Conservation (phyloP, 2,113 vertebrate species). For the Mobula hypostoma region DNA sequence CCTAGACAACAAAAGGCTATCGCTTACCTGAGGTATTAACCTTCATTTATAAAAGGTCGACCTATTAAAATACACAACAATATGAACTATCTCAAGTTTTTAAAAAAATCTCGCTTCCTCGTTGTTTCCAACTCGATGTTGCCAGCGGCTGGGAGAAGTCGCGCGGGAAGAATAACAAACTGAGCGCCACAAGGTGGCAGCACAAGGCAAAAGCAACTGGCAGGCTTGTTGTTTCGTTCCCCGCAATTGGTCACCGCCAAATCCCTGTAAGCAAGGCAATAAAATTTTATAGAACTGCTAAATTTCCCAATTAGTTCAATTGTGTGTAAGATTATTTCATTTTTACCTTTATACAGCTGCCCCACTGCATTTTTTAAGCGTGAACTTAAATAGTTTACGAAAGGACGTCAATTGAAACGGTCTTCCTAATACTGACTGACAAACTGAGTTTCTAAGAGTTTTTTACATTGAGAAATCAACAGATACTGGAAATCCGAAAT, state of each 20-base stretch:
- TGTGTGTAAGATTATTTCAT: neutral
- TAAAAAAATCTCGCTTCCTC: neutral
- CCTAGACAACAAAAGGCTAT: neutral
- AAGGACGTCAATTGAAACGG: neutral
- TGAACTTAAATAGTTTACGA: no score
- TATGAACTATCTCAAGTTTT: no score
- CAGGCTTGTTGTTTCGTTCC: neutral
- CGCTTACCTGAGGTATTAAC: neutral
- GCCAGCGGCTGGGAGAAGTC: neutral
- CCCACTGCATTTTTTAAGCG: neutral
- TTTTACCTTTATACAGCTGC: neutral
- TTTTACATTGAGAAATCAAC: no score
- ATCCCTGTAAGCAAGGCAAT: neutral
- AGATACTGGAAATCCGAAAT: no score
- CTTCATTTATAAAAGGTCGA: no score
- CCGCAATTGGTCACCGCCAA: neutral
- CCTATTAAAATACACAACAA: neutral
- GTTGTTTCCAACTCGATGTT: neutral
- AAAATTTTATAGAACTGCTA: neutral
- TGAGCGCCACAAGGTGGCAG: conserved; percentile 4
- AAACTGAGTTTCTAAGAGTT: no score
- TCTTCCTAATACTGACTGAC: neutral
- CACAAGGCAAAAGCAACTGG: neutral
- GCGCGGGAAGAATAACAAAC: neutral
- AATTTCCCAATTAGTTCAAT: neutral